Conservation (phyloP, 2,113 vertebrate genomes). For the Solea solea region DNA sequence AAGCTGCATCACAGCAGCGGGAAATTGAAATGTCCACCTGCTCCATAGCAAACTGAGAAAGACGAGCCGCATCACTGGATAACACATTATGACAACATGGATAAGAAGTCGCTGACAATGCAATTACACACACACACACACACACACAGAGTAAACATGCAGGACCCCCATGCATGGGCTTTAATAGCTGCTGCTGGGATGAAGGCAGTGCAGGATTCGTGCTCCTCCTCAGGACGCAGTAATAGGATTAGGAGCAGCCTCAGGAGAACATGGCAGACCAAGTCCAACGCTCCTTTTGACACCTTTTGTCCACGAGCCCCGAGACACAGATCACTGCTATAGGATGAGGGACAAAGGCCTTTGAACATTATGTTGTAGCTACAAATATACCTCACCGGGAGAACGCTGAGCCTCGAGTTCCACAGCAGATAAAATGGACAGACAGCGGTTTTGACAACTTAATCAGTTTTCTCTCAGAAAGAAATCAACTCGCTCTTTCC, state of each 20-base stretch:
- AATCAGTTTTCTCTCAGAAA: conserved; percentile 48
- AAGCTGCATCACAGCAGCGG: neutral
- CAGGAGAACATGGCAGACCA: conserved; percentile 64
- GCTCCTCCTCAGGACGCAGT: conserved; percentile 55
- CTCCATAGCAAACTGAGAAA: conserved; percentile 41
- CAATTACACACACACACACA: conserved; percentile 71
- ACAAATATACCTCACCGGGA: conserved; percentile 75
- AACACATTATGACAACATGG: conserved; percentile 77
- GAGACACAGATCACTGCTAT: conserved; percentile 69
- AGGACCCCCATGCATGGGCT: conserved; percentile 43
- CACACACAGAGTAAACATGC: conserved; percentile 54
- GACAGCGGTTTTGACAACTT: conserved; percentile 63
- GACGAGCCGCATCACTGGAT: conserved; percentile 71
- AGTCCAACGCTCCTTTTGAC: conserved; percentile 75
- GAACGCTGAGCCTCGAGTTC: conserved; percentile 50
- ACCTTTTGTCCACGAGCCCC: conserved; percentile 74
- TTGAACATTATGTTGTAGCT: conserved; percentile 74
- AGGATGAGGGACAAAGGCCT: conserved; percentile 74
- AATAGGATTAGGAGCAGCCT: conserved; percentile 80
- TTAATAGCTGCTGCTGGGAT: conserved; percentile 52
- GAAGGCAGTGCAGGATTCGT: conserved; percentile 53
- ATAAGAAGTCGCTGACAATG: conserved; percentile 74
- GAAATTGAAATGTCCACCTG: conserved; percentile 69
- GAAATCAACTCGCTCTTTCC: neutral
- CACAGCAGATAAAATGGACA: conserved; percentile 38